A percentile compares a stretch with the other conserved stretches of the same genome.
These are phyloP conservation scores for Oscheius myriophilus DNA, from an alignment of 2,888 invertebrate genomes.

Conservation along the genomic window DNA sequence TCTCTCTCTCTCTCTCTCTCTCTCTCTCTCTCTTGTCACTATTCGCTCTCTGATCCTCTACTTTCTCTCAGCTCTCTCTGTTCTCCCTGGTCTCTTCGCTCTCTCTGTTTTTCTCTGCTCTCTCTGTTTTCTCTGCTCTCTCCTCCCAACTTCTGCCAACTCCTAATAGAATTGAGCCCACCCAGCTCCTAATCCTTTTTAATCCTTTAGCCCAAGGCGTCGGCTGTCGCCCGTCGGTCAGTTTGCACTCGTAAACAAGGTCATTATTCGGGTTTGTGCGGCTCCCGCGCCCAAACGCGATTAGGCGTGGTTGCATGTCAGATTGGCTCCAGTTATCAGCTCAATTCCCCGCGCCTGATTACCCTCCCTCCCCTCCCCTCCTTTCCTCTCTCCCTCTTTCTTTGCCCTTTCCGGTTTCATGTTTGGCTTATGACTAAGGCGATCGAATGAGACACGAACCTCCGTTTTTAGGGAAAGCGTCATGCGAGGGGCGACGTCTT, in stretches of 20 bases:
- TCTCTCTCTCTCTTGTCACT: conserved; percentile 11
- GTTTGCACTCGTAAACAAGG: conserved; percentile 21
- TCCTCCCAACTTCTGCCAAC: background rate
- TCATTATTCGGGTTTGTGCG: conserved; percentile 29
- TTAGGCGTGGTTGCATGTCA: conserved; percentile 25
- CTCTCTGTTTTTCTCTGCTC: conserved; percentile 10
- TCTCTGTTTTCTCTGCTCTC: conserved; percentile 3
- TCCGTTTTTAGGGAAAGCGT: background rate
- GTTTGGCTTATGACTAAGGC: background rate
- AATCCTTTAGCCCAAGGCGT: too few relatives aligned
- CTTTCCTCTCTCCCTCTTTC: background rate
- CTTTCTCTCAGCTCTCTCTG: background rate
- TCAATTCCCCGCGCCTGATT: background rate
- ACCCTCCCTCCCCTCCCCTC: background rate
- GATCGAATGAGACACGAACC: too few relatives aligned
- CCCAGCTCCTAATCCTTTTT: background rate
- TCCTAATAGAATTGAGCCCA: too few relatives aligned
- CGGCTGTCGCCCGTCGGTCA: background rate
- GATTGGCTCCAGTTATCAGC: conserved; percentile 5
- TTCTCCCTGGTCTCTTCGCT: background rate
- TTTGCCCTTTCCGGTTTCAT: background rate
- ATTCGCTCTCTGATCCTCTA: background rate
- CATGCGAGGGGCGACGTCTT: conserved; percentile 33
- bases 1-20: conserved; percentile 14
- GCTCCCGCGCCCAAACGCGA: conserved; percentile 24